phyloP scores from a whole-genome alignment of 2,113 vertebrate genomes.

The Antennarius striatus region DNA sequence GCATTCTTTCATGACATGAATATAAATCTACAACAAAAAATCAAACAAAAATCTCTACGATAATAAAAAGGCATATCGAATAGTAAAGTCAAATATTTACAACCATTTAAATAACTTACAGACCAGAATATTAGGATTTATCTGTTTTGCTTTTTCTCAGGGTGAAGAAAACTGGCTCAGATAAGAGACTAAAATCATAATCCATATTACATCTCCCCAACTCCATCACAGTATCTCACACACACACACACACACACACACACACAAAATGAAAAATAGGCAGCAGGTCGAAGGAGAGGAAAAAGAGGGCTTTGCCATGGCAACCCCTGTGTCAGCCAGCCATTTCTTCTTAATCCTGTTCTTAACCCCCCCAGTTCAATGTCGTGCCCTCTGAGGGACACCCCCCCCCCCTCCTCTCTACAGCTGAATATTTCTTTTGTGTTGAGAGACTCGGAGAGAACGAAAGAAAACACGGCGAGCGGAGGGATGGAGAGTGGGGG shows the following conservation, averaged over 20 bases:
- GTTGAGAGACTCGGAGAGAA: constrained; percentile 44
- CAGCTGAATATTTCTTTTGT: constrained; percentile 81
- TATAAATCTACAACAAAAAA: constrained; percentile 22
- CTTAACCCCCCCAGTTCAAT: constrained; percentile 73
- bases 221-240: constrained; percentile 35
- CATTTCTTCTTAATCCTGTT: constrained; percentile 76
- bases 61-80: not conserved
- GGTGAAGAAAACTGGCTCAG: constrained; percentile 31
- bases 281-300: constrained; percentile 58
- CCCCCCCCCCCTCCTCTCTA: constrained; percentile 65
- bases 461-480: constrained; percentile 24
- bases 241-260: constrained; percentile 27
- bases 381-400: constrained; percentile 72
- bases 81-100: constrained; percentile 12
- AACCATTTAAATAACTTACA: constrained; percentile 6
- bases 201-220: constrained; percentile 50
- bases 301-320: constrained; percentile 77
- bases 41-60: constrained; percentile 22
- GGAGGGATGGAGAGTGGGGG: constrained; percentile 47
- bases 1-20: constrained; percentile 2
- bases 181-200: constrained; percentile 64
- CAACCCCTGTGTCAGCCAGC: constrained; percentile 76
- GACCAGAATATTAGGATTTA: not conserved
- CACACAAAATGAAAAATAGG: constrained; percentile 71
- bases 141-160: constrained; percentile 5